Base-by-base conservation (phyloP, 2,113 vertebrate species). In the Cairina moschata region DNA sequence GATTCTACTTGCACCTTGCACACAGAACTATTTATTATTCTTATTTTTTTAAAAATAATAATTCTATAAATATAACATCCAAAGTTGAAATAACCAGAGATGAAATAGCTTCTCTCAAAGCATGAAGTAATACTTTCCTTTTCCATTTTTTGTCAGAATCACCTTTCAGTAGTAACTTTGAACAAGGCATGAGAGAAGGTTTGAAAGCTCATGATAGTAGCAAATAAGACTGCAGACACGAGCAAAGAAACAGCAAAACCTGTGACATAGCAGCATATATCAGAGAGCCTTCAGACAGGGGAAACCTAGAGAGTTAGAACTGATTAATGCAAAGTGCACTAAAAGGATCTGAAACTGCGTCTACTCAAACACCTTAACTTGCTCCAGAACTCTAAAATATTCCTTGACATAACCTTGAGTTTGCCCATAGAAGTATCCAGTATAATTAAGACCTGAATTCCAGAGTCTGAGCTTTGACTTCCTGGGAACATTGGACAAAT, bases 381-480 rank as follows among this genome's bases (percentile, higher is more conserved):
- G 46, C 52, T 96, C 73, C 78, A 88, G 36, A 86, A 88, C 56
- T 78, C 91, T 93, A 74, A 95, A 88, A 93, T 84, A 91, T 90
- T 94, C 88, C 73, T 90, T 92, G 92, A 88, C 59, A 46, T 88
- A 94, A 94, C 76, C 76, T 86, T 72, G 52, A 48, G 42, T 90
- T 92, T 92, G 67, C 73, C 73, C 21, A 40, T 4, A 66, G 82
- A 95, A 84, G 14, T 65, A 88, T 36, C 44, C 40, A 16, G 72
- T 72, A 83, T 92, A 95, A 96, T 88, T 94, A 96, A 83, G 69
- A 91, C 17, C 50, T n/a, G 55, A 71, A n/a, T 81, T 94, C 76
- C 0, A 1, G 68, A 94, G 79, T 40, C 76, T 74, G 82, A 76
- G 78, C 82, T 69, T 76, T 69, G 32, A 5, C 90, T 92, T 95